Evolutionary conservation across 2,797 vertebrate genomes (phyloP).

Genomic region (Myripristis murdjan): DNA sequence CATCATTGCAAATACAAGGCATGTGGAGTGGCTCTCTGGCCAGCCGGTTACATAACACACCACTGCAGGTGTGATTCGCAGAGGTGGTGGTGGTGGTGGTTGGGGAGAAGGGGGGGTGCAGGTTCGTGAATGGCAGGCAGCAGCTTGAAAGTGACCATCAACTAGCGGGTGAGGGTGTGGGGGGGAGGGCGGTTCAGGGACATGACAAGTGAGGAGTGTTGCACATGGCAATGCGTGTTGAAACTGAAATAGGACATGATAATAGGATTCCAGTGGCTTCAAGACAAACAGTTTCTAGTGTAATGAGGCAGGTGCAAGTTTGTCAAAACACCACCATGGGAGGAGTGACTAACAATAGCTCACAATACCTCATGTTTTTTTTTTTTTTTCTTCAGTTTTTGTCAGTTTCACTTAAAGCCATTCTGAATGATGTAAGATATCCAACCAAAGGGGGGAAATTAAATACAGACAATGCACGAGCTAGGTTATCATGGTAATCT

Average conservation of each 20-base stretch:
- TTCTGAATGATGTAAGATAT: background rate
- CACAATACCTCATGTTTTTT: background rate
- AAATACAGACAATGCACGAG: background rate
- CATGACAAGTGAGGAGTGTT: constrained; percentile 35
- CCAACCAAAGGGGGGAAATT: constrained; percentile 7
- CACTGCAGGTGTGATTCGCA: constrained; percentile 69
- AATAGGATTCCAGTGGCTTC: constrained; percentile 7
- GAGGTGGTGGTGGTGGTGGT: constrained; percentile 19
- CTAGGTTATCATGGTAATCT: background rate
- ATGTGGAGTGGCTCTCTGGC: constrained; percentile 38
- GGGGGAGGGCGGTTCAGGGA: constrained; percentile 18
- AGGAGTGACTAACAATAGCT: constrained; percentile 31
- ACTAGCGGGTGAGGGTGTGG: constrained; percentile 30
- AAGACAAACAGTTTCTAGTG: constrained; percentile 30
- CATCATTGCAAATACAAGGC: constrained; percentile 55
- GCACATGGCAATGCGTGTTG: constrained; percentile 5
- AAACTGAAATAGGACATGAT: constrained; percentile 34
- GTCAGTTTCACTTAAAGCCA: background rate
- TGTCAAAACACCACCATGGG: constrained; percentile 28
- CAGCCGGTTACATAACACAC: constrained; percentile 53
- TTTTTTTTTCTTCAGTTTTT: no score
- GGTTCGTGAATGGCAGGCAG: constrained; percentile 66
- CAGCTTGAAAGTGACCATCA: constrained; percentile 70
- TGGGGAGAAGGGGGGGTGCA: constrained; percentile 7
- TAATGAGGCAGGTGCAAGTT: constrained; percentile 23